A percentile compares a stretch with the other conserved stretches of the same genome.
phyloP scores from a whole-genome alignment of 2,888 invertebrate genomes.

The Andrena haemorrhoa region DNA sequence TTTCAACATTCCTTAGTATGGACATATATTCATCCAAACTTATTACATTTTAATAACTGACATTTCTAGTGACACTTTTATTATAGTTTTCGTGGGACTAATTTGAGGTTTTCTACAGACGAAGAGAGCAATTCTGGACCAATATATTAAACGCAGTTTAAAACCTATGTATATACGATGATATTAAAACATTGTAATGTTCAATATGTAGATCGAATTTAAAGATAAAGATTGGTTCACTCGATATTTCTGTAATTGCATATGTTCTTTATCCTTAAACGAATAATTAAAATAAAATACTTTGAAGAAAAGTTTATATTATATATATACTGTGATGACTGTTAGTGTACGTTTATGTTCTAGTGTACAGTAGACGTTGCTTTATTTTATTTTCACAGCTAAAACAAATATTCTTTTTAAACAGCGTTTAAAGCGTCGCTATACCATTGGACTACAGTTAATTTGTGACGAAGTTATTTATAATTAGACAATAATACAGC shows the following conservation, averaged over 20 bases:
- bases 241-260: slow-evolving; percentile 11
- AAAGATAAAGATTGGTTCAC: slow-evolving; percentile 11
- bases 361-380: slow-evolving; percentile 35
- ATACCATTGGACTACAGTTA: background rate
- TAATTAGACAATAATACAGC: background rate
- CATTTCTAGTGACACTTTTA: background rate
- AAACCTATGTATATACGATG: slow-evolving; percentile 6
- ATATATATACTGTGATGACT: slow-evolving; percentile 35
- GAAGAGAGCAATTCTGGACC: slow-evolving; percentile 9
- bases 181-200: slow-evolving; percentile 11
- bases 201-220: slow-evolving; percentile 17
- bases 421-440: slow-evolving; percentile 1
- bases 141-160: slow-evolving; percentile 37
- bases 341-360: slow-evolving; percentile 40
- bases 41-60: slow-evolving; percentile 31
- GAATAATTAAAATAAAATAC: slow-evolving; percentile 25
- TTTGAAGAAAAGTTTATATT: slow-evolving; percentile 21
- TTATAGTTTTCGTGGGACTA: no score
- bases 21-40: slow-evolving; percentile 29
- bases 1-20: slow-evolving; percentile 15
- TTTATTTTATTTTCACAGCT: slow-evolving; percentile 64
- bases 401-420: slow-evolving; percentile 57
- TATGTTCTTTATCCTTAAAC: slow-evolving; percentile 24
- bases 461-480: background rate
- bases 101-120: background rate